Conservation (phyloP, 2,888 invertebrate species). For the Orthonychiurus folsomi region DNA sequence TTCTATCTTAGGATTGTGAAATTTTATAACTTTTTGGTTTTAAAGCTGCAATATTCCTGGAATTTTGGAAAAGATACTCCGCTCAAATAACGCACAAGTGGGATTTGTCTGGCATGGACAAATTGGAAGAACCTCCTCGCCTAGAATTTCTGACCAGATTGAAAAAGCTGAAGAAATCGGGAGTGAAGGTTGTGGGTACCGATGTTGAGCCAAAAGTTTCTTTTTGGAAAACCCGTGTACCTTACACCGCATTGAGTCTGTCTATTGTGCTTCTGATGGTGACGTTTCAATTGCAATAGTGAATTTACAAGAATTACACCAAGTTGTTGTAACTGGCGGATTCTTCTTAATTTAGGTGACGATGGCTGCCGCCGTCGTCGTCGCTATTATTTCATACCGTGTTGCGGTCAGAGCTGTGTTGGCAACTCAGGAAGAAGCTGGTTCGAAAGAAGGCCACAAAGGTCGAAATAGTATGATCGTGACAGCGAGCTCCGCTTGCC, state of each 20-base stretch:
- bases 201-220: constrained; percentile 76
- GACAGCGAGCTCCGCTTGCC: constrained; percentile 80
- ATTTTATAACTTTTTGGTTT: constrained; percentile 1
- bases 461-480: constrained; percentile 54
- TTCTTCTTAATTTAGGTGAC: constrained; percentile 49
- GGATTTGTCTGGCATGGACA: constrained; percentile 87
- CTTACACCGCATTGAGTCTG: constrained; percentile 76
- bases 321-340: constrained; percentile 33
- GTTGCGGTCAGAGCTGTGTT: constrained; percentile 71
- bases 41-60: constrained; percentile 76
- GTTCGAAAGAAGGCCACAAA: constrained; percentile 15
- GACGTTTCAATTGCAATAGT: too few relatives aligned
- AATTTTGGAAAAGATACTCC: constrained; percentile 92
- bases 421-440: constrained; percentile 45
- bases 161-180: constrained; percentile 56
- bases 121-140: constrained; percentile 83
- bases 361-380: constrained; percentile 77
- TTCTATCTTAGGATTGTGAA: background rate
- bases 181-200: constrained; percentile 47
- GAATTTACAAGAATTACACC: constrained; percentile 20
- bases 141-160: constrained; percentile 80
- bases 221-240: constrained; percentile 83
- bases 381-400: constrained; percentile 86
- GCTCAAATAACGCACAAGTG: constrained; percentile 92
- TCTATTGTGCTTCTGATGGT: constrained; percentile 75